Base-by-base conservation (phyloP, 2,113 vertebrate species). In the Heteronetta atricapilla region DNA sequence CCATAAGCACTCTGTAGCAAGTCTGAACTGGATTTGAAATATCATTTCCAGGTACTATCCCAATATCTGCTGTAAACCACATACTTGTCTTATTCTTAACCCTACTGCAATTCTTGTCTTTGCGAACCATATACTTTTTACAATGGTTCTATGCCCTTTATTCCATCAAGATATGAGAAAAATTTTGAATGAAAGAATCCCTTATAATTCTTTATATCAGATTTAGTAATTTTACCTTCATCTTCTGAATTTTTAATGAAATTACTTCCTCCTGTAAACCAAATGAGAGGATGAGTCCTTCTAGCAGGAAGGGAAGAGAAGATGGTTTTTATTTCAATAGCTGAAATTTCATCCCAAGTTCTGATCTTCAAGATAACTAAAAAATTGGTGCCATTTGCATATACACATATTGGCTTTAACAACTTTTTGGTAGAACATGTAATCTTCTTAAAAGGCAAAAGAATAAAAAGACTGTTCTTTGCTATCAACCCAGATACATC, bases 11-110 rank as follows among this genome's bases (percentile, higher is more conserved):
- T 59, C 36, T 63, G 38, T 21, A 82, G 46, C 52, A 53, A 82
- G n/a, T 33, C 82, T 89, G 72, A 46, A 73, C 40, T 83, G 63
- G 36, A 89, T 89, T 78, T 83, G 63, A 88, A 89, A 48, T 46
- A 86, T 15, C n/a, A 34, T 25, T 87, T 91, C 36, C 78, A 96
- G 74, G 95, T 94, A 93, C 59, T 44, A 46, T 58, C 44, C 50
- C 55, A 40, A 2, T 69, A 82, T 82, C 74, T 94, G 36, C 82
- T 77, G 25, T 58, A 69, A 86, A 83, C 62, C 13, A n/a, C 0
- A 0, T 26, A 9, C 17, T 91, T 75, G 33, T 79, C 33, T 67
- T 52, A 28, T 34, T 77, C 75, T 53, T 76, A 64, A 55, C 10
- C 10, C 4, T 3, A n/a, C 14, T 13, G 50, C 3, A 10, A 33